phyloP scores from a whole-genome alignment of 2,113 vertebrate species.

The Caloenas nicobarica region DNA sequence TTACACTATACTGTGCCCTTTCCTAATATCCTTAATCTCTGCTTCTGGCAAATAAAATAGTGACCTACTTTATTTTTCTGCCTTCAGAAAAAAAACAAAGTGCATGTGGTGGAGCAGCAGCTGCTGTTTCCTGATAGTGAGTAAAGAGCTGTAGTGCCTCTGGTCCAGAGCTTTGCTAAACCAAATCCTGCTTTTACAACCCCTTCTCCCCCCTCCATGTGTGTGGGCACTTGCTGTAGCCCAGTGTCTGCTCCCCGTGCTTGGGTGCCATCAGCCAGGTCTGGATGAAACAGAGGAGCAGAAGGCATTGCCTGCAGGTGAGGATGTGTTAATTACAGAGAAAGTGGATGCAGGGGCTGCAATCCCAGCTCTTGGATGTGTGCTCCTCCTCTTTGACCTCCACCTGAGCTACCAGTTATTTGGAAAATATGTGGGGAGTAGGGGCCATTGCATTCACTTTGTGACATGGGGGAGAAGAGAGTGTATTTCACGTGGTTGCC shows the following conservation, averaged over 20 bases:
- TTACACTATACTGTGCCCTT: not conserved
- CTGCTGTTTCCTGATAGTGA: not conserved
- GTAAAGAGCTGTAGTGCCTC: not conserved
- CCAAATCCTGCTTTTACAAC: not conserved
- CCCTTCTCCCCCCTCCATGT: rapidly evolving
- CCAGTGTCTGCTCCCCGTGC: not conserved
- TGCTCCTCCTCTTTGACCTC: not conserved
- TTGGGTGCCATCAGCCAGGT: not conserved
- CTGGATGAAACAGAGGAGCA: not conserved
- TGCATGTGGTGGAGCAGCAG: slow-evolving; percentile 25
- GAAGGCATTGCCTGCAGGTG: not conserved
- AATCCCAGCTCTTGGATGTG: no score
- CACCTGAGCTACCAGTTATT: not conserved
- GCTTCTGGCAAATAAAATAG: slow-evolving; percentile 49
- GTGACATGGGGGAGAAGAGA: rapidly evolving
- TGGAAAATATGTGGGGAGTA: not conserved
- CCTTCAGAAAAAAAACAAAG: slow-evolving; percentile 8
- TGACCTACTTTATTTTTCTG: slow-evolving; percentile 62
- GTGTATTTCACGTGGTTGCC: not conserved
- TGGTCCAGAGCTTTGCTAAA: not conserved
- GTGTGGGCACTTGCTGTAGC: not conserved
- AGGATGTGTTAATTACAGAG: not conserved
- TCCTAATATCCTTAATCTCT: slow-evolving; percentile 57
- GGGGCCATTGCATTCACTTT: not conserved
- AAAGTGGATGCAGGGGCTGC: not conserved